A percentile compares a stretch with the other conserved stretches of the same genome.
phyloP scores from a whole-genome alignment of 2,113 vertebrate genomes.

The Lipotes vexillifer region DNA sequence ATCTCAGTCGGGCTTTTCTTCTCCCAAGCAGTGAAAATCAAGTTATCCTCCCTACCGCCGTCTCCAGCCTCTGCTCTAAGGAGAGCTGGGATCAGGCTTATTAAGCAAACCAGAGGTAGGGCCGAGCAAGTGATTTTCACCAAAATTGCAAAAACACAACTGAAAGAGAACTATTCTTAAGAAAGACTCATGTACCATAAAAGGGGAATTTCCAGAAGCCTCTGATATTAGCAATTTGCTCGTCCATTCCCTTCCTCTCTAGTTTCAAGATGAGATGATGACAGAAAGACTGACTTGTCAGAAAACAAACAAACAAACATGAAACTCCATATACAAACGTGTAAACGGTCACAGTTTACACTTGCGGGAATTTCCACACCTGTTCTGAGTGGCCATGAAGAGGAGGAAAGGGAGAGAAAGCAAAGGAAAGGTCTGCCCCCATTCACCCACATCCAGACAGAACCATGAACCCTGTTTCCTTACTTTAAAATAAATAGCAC shows the following conservation, averaged over 20 bases:
- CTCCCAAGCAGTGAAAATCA: neutral
- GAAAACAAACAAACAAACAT: conserved; percentile 29
- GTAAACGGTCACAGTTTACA: conserved; percentile 60
- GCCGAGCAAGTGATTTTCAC: neutral
- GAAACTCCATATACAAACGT: conserved; percentile 73
- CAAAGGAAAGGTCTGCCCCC: neutral
- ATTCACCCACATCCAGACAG: neutral
- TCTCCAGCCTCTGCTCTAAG: no score
- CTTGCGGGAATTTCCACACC: conserved; percentile 75
- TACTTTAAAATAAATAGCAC: neutral
- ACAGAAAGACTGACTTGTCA: conserved; percentile 75
- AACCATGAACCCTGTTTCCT: neutral
- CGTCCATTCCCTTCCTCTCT: conserved; percentile 84
- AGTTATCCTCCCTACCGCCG: rapidly evolving
- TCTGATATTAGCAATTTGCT: conserved; percentile 80
- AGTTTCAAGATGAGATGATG: conserved; percentile 85
- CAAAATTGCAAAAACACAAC: conserved; percentile 71
- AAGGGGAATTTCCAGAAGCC: conserved; percentile 86
- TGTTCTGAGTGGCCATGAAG: conserved; percentile 49
- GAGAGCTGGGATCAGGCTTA: neutral
- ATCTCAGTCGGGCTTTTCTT: neutral
- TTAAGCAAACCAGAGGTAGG: neutral
- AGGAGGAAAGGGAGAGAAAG: neutral
- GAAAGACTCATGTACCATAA: conserved; percentile 71
- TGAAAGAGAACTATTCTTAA: conserved; percentile 76